Evolutionary conservation across 2,888 invertebrate genomes (phyloP), one percentile per base, ranked within the genome.

Genomic region (Julus scanicus): DNA sequence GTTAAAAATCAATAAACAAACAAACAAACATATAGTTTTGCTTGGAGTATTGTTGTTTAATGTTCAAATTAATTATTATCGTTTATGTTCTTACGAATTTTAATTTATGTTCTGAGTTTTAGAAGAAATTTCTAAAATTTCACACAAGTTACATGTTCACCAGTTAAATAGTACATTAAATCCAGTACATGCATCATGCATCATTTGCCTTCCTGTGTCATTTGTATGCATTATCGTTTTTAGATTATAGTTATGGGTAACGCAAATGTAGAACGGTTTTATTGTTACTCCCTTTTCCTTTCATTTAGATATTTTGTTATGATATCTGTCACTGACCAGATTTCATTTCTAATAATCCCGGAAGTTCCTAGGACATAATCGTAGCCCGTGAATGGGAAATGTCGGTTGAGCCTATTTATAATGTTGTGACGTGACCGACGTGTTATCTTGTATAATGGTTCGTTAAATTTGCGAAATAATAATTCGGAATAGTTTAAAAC

Each of bases 191-290:
- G 80, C 37, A 15, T 80, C 37, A 80, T 80, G 80, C 37, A 37
- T 37, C 2, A 37, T 80, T 80, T 80, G 29, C 1, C 80, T 80
- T 37, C 80, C 37, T 80, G 80, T 80, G 13, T 37, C 37, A 13
- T 39, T 80, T 80, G 13, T 13, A 37, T 29, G 2, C 13, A 15
- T 13, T 29, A 13, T 80, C 37, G 37, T 37, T 80, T 80, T 29
- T 80, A 9, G 63, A 44, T 53, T 80, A 13, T 37, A 80, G 80
- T 37, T 80, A 80, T 15, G 80, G 80, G 80, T 39, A 80, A 80
- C 37, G 15, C 80, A 80, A 80, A 80, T 80, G 39, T 80, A 80
- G 13, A 80, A 37, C 80, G 4, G 37, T 80, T 29, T 29, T 15
- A 37, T 39, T 11, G 80, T 37, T 11, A 4, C 80, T 29, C 80